Conservation (phyloP, 2,113 vertebrate genomes). For the Hyperopisus bebe region DNA sequence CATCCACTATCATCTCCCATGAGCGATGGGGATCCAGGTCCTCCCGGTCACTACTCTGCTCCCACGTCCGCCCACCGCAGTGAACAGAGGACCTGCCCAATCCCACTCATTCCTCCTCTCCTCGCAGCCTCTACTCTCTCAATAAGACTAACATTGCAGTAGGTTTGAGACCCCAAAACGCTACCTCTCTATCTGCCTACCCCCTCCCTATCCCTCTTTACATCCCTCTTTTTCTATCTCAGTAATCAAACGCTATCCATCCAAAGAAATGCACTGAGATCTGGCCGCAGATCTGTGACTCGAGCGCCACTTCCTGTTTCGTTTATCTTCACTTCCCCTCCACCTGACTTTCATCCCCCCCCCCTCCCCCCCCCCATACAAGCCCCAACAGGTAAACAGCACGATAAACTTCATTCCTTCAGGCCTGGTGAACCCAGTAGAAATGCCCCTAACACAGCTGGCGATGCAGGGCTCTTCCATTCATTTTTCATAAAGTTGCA, state of each 20-base stretch:
- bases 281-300: neutral
- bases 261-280: neutral
- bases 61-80: constrained; percentile 42
- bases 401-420: constrained; percentile 34
- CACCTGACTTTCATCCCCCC: neutral
- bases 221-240: neutral
- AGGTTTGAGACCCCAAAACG: neutral
- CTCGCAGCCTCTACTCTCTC: neutral
- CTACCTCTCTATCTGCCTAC: neutral
- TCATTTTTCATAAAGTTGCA: constrained; percentile 4
- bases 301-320: neutral
- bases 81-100: constrained; percentile 38
- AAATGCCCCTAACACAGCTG: neutral
- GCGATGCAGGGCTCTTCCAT: neutral
- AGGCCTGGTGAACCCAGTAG: neutral
- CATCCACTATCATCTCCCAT: constrained; percentile 83
- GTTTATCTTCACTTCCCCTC: constrained; percentile 28
- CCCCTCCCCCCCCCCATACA: neutral
- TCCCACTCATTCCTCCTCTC: constrained; percentile 50
- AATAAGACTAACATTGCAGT: neutral
- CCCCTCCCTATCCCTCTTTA: constrained; percentile 7
- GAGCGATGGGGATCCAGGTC: constrained; percentile 53
- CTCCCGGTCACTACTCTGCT: constrained; percentile 45
- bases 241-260: no score
- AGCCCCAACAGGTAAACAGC: neutral